phyloP scores from a whole-genome alignment of 2,888 invertebrate species.

The Melipona bicolor region DNA sequence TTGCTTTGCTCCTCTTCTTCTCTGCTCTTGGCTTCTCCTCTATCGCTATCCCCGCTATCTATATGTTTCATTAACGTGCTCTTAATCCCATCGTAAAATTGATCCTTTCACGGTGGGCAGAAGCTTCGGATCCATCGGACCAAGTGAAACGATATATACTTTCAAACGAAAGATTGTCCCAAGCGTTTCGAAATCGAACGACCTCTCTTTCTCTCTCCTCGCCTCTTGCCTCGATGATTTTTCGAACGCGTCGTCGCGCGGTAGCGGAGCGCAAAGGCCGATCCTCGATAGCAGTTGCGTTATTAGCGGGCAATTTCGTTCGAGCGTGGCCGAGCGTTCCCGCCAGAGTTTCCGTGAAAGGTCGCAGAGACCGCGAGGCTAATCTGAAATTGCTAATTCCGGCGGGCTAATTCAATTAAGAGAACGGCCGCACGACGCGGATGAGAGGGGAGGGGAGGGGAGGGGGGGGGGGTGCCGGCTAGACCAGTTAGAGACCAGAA shows the following conservation, averaged over 20 bases:
- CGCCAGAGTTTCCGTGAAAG: slow-evolving; percentile 24
- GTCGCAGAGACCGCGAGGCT: slow-evolving; percentile 62
- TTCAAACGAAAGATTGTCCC: slow-evolving; percentile 36
- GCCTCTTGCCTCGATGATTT: neutral
- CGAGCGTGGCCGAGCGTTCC: slow-evolving; percentile 6
- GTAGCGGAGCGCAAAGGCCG: neutral
- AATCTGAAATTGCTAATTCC: slow-evolving; percentile 82
- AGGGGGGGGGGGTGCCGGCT: no score
- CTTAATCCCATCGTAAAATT: slow-evolving; percentile 42
- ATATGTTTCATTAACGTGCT: slow-evolving; percentile 51
- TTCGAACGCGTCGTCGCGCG: neutral
- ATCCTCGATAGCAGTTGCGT: slow-evolving; percentile 52
- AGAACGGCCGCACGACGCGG: slow-evolving; percentile 73
- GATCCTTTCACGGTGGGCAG: slow-evolving; percentile 4
- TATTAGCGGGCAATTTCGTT: slow-evolving; percentile 54
- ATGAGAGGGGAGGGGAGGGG: slow-evolving; percentile 39
- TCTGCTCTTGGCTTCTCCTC: neutral
- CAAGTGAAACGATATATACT: slow-evolving; percentile 17
- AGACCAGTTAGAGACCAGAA: slow-evolving; percentile 26
- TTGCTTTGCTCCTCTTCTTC: slow-evolving; percentile 17
- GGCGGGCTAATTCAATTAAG: slow-evolving; percentile 82
- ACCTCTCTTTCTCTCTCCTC: neutral
- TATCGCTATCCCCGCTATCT: neutral
- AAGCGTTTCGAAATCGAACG: neutral
- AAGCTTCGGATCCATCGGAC: neutral